Evolutionary conservation across 2,888 invertebrate genomes (phyloP).

Genomic region (Argyra leucocephala): DNA sequence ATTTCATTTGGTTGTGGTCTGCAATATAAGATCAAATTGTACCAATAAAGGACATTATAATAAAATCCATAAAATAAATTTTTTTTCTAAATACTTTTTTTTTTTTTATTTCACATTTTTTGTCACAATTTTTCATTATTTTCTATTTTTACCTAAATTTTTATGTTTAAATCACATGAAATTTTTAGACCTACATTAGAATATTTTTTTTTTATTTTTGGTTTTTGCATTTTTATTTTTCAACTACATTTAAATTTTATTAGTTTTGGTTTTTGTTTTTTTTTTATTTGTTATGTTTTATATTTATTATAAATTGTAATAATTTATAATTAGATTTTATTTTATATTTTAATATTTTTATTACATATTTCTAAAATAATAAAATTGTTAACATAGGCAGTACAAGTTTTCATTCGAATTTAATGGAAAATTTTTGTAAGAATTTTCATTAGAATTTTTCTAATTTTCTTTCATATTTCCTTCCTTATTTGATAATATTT

Average conservation of each 20-base stretch:
- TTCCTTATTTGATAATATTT: conserved; percentile 7
- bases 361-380: conserved; percentile 10
- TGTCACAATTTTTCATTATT: conserved; percentile 7
- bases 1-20: too few relatives aligned
- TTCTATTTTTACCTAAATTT: conserved; percentile 10
- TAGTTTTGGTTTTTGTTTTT: conserved; percentile 12
- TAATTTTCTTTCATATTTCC: neutral
- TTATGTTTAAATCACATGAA: conserved; percentile 9
- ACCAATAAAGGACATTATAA: too few relatives aligned
- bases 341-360: neutral
- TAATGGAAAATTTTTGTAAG: too few relatives aligned
- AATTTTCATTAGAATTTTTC: neutral
- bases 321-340: neutral
- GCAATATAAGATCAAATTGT: too few relatives aligned
- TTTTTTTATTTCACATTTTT: conserved; percentile 12
- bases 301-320: neutral
- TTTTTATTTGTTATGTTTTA: conserved; percentile 10
- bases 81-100: neutral
- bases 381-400: conserved; percentile 20
- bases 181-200: conserved; percentile 4
- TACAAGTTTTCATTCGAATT: conserved; percentile 14
- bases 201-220: conserved; percentile 9
- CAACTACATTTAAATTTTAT: conserved; percentile 7
- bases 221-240: conserved; percentile 8
- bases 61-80: neutral